A percentile compares a stretch with the other conserved stretches of the same genome.
Evolutionary conservation across 2,797 vertebrate species (phyloP).

Genomic region (Remorina albescens): DNA sequence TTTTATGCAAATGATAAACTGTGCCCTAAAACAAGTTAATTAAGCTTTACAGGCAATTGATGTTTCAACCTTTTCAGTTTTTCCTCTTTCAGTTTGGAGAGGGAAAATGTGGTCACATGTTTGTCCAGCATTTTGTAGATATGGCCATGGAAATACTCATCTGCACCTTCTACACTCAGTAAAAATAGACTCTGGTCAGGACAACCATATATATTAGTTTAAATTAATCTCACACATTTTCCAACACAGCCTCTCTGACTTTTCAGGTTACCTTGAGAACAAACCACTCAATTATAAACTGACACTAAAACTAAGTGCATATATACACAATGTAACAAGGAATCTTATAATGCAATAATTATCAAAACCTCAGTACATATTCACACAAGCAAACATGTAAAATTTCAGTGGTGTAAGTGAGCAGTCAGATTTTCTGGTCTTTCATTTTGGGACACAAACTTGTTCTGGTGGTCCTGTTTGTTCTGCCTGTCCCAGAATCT

Average conservation of each 20-base stretch:
- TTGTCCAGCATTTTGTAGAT: constrained; percentile 29
- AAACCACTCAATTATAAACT: constrained; percentile 35
- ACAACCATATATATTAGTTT: constrained; percentile 1
- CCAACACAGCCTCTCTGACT: neutral
- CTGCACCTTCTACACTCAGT: constrained; percentile 14
- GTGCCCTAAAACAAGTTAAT: neutral
- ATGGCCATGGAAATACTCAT: neutral
- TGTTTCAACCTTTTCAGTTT: neutral
- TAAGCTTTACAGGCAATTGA: neutral
- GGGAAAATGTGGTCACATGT: constrained; percentile 5
- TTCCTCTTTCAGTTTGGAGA: neutral
- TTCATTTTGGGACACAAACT: constrained; percentile 17
- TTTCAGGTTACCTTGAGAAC: constrained; percentile 23
- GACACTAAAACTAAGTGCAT: constrained; percentile 37
- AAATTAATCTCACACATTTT: constrained; percentile 23
- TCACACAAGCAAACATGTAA: constrained; percentile 42
- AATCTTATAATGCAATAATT: constrained; percentile 38
- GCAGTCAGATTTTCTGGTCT: constrained; percentile 15
- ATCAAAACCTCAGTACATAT: constrained; percentile 51
- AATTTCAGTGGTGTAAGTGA: constrained; percentile 29
- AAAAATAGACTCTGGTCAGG: constrained; percentile 47
- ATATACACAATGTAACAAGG: constrained; percentile 33
- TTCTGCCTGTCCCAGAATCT: constrained; percentile 10
- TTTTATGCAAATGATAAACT: neutral
- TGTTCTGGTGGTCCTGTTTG: neutral